phyloP scores from a whole-genome alignment of 2,113 vertebrate species.

The Emydura subglobosa region DNA sequence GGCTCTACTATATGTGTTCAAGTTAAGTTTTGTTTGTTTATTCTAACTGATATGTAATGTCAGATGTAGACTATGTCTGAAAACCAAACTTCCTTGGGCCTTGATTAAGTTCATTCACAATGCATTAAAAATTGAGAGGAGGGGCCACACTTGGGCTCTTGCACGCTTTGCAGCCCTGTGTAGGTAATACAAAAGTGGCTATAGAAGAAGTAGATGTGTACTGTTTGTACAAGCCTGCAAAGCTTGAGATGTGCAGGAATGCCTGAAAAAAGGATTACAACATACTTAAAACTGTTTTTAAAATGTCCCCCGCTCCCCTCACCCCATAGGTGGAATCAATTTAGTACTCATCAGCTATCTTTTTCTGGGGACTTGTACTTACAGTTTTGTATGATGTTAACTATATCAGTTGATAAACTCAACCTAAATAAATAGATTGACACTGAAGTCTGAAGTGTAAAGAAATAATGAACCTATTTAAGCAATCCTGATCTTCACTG shows the following conservation, averaged over 20 bases:
- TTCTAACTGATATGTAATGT: neutral
- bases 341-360: neutral
- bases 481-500: neutral
- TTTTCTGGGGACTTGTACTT: neutral
- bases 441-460: neutral
- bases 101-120: fast-evolving
- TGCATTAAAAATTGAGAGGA: neutral
- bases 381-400: neutral
- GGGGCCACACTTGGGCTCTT: neutral
- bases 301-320: neutral
- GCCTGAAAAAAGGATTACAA: neutral
- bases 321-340: neutral
- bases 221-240: neutral
- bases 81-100: neutral
- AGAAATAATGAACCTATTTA: neutral
- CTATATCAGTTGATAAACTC: neutral
- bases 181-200: neutral
- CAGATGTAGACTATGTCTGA: neutral
- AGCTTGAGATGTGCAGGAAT: neutral
- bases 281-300: neutral
- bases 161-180: neutral
- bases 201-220: neutral
- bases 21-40: neutral
- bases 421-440: neutral
- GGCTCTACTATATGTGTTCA: neutral